Conservation (phyloP, 2,113 vertebrate species). For the Cheilinus undulatus region DNA sequence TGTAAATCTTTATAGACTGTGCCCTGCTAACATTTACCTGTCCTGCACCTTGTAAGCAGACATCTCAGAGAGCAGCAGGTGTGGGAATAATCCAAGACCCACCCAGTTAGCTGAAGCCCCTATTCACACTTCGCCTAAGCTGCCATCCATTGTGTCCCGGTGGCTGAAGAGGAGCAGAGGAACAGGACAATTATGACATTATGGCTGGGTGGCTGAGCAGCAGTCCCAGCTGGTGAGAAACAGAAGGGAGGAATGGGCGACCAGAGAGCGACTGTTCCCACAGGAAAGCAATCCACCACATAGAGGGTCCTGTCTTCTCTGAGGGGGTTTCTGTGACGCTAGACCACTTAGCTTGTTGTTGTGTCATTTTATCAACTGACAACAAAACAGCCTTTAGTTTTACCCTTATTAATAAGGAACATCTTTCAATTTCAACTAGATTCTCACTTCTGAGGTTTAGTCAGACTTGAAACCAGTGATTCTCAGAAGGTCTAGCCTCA, state of each 20-base stretch:
- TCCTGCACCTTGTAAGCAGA: constrained; percentile 26
- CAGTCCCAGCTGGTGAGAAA: constrained; percentile 69
- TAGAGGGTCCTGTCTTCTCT: constrained; percentile 28
- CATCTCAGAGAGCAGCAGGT: constrained; percentile 75
- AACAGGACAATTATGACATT: constrained; percentile 82
- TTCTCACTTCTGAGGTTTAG: no score
- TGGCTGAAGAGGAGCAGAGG: constrained; percentile 62
- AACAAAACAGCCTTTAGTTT: no score
- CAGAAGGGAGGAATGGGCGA: constrained; percentile 54
- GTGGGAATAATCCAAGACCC: constrained; percentile 74
- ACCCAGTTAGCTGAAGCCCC: constrained; percentile 53
- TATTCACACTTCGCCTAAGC: constrained; percentile 63
- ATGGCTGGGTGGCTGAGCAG: constrained; percentile 78
- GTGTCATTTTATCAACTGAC: no score
- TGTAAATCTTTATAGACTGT: no score
- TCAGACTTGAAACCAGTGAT: constrained; percentile 3
- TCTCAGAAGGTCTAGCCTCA: no score
- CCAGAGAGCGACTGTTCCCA: constrained; percentile 65
- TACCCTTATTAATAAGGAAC: no score
- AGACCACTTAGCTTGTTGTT: background rate
- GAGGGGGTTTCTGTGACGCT: background rate
- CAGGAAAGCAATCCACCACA: constrained; percentile 77
- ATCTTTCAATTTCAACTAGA: no score
- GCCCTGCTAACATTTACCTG: constrained; percentile 11
- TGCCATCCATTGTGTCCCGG: constrained; percentile 65